phyloP scores from a whole-genome alignment of 2,888 invertebrate genomes.

The Odontomyia ornata region DNA sequence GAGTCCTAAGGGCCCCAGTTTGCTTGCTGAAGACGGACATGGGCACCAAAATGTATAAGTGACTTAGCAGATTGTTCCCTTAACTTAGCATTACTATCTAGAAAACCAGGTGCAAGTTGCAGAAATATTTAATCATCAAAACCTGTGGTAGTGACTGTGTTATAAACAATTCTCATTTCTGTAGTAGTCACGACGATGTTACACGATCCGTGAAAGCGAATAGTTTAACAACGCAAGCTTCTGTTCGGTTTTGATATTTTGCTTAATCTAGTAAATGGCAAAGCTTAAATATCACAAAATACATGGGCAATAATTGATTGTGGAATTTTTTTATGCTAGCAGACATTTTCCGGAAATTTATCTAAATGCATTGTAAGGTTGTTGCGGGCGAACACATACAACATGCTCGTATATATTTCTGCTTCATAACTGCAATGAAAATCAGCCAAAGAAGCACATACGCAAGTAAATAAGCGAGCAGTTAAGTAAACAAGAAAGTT shows the following conservation, averaged over 20 bases:
- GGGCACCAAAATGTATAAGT: no score
- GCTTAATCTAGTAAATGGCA: conserved; percentile 88
- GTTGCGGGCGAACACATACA: no score
- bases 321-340: conserved; percentile 93
- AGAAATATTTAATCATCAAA: conserved; percentile 97
- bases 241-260: conserved; percentile 95
- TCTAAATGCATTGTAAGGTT: conserved; percentile 85
- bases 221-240: conserved; percentile 96
- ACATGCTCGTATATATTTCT: no score
- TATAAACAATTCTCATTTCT: conserved; percentile 92
- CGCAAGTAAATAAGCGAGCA: no score
- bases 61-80: conserved; percentile 97
- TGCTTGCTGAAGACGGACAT: no score
- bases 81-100: conserved; percentile 96
- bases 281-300: conserved; percentile 94
- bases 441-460: no score
- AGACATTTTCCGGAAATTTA: conserved; percentile 91
- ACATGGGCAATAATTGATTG: conserved; percentile 95
- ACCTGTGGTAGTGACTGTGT: conserved; percentile 80
- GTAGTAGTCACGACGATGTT: conserved; percentile 90
- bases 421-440: no score
- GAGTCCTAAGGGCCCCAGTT: no score
- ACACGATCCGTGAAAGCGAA: conserved; percentile 96
- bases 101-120: conserved; percentile 92
- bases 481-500: no score